phyloP scores from a whole-genome alignment of 2,888 invertebrate genomes.

The Coenonympha arcania region DNA sequence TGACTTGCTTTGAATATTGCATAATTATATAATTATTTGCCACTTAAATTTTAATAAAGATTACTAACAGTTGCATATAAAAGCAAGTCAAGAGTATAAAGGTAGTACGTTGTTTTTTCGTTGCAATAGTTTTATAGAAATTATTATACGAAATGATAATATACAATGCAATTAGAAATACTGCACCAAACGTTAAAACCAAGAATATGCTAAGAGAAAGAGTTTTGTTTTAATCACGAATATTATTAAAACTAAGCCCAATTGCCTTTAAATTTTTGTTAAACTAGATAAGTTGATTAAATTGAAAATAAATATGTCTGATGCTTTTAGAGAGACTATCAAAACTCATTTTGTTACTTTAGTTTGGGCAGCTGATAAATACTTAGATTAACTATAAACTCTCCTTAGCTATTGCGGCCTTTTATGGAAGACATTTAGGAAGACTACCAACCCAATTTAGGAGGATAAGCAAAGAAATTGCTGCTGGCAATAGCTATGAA shows the following conservation, averaged over 20 bases:
- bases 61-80: conserved; percentile 20
- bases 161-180: conserved; percentile 72
- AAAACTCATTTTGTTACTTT: conserved; percentile 27
- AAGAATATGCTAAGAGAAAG: conserved; percentile 63
- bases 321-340: conserved; percentile 11
- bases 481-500: conserved; percentile 42
- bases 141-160: conserved; percentile 66
- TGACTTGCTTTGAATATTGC: conserved; percentile 45
- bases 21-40: background rate
- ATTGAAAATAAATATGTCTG: conserved; percentile 16
- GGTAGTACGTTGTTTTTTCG: conserved; percentile 43
- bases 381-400: conserved; percentile 31
- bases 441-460: conserved; percentile 1
- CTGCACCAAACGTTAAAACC: conserved; percentile 73
- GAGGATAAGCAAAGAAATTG: conserved; percentile 8
- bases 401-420: conserved; percentile 44
- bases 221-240: conserved; percentile 54
- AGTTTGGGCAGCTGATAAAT: conserved; percentile 48
- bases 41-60: background rate
- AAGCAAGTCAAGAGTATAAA: conserved; percentile 50
- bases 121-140: conserved; percentile 45
- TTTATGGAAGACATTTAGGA: conserved; percentile 11
- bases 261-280: conserved; percentile 59
- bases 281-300: conserved; percentile 43
- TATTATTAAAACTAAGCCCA: conserved; percentile 63